phyloP scores from a whole-genome alignment of 2,113 vertebrate species.

The Ptilorrhoa leucosticta region DNA sequence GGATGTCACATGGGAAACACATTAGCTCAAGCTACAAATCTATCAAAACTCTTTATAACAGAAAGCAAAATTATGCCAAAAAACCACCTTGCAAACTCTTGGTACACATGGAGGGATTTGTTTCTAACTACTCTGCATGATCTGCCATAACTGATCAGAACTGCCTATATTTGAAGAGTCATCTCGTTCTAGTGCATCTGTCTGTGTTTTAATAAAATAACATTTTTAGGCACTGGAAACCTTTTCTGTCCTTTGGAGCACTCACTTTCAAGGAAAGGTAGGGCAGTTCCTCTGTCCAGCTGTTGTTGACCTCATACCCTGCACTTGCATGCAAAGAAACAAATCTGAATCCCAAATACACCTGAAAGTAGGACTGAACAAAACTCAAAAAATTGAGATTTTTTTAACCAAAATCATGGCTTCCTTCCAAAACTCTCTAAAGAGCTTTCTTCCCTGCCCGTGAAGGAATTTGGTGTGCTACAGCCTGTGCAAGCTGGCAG shows the following conservation, averaged over 20 bases:
- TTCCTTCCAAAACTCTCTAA: not conserved
- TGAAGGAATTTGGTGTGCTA: not conserved
- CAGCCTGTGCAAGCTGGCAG: not conserved
- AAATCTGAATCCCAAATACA: not conserved
- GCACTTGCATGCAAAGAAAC: not conserved
- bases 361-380: not conserved
- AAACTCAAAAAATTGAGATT: not conserved
- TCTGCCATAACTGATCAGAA: not conserved
- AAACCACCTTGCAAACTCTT: not conserved
- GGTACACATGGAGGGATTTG: not conserved
- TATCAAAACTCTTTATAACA: not conserved
- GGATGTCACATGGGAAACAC: not conserved
- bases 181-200: not conserved
- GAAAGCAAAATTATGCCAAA: not conserved
- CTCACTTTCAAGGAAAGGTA: not conserved
- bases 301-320: not conserved
- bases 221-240: not conserved
- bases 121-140: not conserved
- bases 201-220: not conserved
- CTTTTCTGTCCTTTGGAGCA: not conserved
- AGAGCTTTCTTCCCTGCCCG: not conserved
- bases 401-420: not conserved
- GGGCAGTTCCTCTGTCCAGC: not conserved
- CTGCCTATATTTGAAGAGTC: not conserved
- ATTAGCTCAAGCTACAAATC: not conserved